Conservation (phyloP, 2,888 invertebrate species). For the Himalopsyche kuldschensis region DNA sequence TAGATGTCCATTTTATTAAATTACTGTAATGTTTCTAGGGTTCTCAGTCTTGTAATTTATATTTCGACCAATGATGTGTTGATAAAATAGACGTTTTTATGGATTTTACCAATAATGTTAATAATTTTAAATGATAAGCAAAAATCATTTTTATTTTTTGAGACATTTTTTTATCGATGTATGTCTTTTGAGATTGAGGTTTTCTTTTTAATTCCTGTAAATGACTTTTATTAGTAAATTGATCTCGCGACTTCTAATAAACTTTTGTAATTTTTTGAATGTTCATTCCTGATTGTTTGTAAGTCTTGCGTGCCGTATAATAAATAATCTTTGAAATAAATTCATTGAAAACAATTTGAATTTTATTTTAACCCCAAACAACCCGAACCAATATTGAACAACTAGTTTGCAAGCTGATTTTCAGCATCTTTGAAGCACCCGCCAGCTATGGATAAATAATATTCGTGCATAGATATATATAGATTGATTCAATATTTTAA, state of each 20-base stretch:
- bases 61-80: background rate
- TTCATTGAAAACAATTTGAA: background rate
- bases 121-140: background rate
- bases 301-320: constrained; percentile 6
- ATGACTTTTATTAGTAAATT: background rate
- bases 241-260: background rate
- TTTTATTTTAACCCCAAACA: background rate
- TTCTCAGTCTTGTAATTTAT: background rate
- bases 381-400: no score
- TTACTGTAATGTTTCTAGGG: background rate
- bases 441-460: no score
- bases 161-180: background rate
- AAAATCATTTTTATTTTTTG: background rate
- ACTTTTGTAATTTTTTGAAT: background rate
- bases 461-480: no score
- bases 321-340: background rate
- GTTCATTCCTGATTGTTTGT: constrained; percentile 19
- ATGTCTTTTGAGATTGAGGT: background rate
- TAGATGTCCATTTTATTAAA: background rate
- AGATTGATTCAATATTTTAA: no score
- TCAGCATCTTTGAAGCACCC: no score
- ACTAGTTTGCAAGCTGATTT: no score
- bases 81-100: background rate
- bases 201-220: background rate
- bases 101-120: background rate